Evolutionary conservation across 2,113 vertebrate species (phyloP), one percentile per base, ranked within the genome.

Genomic region (Barnardius zonarius): DNA sequence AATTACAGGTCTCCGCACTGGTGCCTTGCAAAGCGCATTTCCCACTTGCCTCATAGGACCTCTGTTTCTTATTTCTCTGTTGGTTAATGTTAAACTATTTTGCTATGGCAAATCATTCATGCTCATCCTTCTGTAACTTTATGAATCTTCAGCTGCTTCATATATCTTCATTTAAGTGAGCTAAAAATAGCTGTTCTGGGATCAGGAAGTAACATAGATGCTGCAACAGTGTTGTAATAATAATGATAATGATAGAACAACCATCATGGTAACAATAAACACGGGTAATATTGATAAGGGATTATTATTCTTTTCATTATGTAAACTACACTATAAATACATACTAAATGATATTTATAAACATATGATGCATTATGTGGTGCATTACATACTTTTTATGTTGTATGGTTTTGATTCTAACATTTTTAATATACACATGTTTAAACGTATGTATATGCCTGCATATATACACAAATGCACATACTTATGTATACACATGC

Each of bases 101-200:
- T 96, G 59, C 72, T 82, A 72, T 78, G 0, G 0, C 85, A 94
- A 96, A 94, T 92, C 91, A 86, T 87, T 96, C 94, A 91, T 78
- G 93, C 93, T 96, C 30, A 94, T 95, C 95, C 79, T 93, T 94
- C 83, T 96, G 95, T 93, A 90, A 91, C 95, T 92, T 94, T 89
- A 93, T 93, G 83, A 93, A 96, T 93, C 93, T 96, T 90, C 86
- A 91, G 63, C 70, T 87, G 88, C 74, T 96, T 95, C 93, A 96
- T 97, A 83, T 93, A 92, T 96, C 96, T 96, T 96, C 59, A 87
- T 97, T 94, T 96, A 92, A 95, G 70, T 74, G 48, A 92, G 11
- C 37, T 90, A 95, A 93, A 95, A 95, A 90, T 91, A 96, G 76
- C 30, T 89, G 33, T 79, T 91, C 66, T 89, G 74, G 73, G 86